Evolutionary conservation across 53 echinoderm and acorn worm species (phyloP).

Genomic region (Arbacia lixula): DNA sequence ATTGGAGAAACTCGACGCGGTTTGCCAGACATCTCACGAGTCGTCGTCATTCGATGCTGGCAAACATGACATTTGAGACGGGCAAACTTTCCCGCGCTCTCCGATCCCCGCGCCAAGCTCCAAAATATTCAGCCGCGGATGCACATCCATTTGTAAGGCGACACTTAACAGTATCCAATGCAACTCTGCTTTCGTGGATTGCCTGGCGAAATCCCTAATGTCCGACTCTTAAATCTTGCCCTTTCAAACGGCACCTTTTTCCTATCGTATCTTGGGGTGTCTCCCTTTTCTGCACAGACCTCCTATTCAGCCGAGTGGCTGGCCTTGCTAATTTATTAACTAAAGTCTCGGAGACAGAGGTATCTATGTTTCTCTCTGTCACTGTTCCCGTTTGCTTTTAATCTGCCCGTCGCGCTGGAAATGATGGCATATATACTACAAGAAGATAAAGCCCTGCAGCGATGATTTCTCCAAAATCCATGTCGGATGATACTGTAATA

Average conservation of each 20-base stretch:
- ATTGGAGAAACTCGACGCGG: constrained; percentile 59
- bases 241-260: constrained; percentile 19
- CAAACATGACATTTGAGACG: constrained; percentile 58
- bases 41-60: constrained; percentile 62
- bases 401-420: too few relatives aligned
- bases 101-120: constrained; percentile 42
- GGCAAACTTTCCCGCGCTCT: constrained; percentile 58
- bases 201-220: constrained; percentile 50
- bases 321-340: too few relatives aligned
- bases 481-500: too few relatives aligned
- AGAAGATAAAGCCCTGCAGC: too few relatives aligned
- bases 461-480: too few relatives aligned
- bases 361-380: too few relatives aligned
- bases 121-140: constrained; percentile 58
- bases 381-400: too few relatives aligned
- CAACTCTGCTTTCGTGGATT: constrained; percentile 31
- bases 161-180: constrained; percentile 55
- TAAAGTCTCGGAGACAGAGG: too few relatives aligned
- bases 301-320: too few relatives aligned
- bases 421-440: too few relatives aligned
- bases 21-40: constrained; percentile 62
- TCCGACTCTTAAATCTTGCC: constrained; percentile 46
- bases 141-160: constrained; percentile 62
- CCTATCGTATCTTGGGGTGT: too few relatives aligned
- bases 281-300: too few relatives aligned